phyloP scores from a whole-genome alignment of 2,113 vertebrate genomes.

The Acanthochromis polyacanthus region DNA sequence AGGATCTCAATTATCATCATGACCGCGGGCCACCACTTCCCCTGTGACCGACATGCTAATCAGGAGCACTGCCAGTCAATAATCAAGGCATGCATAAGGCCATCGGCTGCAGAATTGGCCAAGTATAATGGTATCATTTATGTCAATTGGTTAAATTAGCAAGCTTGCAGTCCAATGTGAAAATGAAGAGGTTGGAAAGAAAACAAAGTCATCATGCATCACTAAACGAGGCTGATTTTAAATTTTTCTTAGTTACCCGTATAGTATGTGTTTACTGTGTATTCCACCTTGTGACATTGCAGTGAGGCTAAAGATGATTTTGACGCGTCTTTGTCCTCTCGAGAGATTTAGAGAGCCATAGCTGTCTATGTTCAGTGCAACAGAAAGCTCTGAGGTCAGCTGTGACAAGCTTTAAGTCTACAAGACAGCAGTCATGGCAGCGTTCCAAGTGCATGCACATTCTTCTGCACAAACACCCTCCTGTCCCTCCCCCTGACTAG shows the following conservation, averaged over 20 bases:
- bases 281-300: slow-evolving; percentile 32
- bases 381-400: slow-evolving; percentile 37
- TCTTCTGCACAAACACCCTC: not conserved
- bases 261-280: not conserved
- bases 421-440: slow-evolving; percentile 25
- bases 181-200: not conserved
- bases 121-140: slow-evolving; percentile 54
- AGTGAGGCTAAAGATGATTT: slow-evolving; percentile 21
- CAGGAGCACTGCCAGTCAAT: slow-evolving; percentile 59
- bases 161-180: not conserved
- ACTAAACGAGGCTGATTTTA: not conserved
- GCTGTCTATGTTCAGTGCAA: slow-evolving; percentile 9
- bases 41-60: slow-evolving; percentile 78
- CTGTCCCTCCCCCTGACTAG: not conserved
- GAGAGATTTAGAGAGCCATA: slow-evolving; percentile 27
- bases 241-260: not conserved
- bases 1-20: slow-evolving; percentile 67
- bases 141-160: slow-evolving; percentile 42
- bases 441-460: slow-evolving; percentile 32
- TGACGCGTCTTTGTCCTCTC: slow-evolving; percentile 29
- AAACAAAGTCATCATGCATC: slow-evolving; percentile 23
- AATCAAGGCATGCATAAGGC: slow-evolving; percentile 55
- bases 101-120: slow-evolving; percentile 46
- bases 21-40: slow-evolving; percentile 51
- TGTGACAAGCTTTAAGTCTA: slow-evolving; percentile 50